Conservation (phyloP, 1,140 invertebrate genomes). For the Drosophila lacteicornis region DNA sequence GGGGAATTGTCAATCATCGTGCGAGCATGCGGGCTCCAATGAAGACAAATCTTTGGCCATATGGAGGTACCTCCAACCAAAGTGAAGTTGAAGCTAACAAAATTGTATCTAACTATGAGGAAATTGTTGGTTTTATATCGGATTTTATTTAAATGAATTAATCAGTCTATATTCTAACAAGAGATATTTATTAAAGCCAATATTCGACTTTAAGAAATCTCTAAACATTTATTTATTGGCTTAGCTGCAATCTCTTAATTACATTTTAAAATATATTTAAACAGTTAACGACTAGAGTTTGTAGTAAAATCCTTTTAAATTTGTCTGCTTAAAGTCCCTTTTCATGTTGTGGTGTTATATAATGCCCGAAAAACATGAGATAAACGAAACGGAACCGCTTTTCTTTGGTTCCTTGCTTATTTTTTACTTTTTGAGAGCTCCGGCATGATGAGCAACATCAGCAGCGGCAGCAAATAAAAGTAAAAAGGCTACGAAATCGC, state of each 20-base stretch:
- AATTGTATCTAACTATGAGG: background rate
- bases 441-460: slow-evolving; percentile 70
- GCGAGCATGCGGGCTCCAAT: slow-evolving; percentile 30
- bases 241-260: no score
- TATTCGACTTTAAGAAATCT: no score
- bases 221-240: no score
- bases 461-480: slow-evolving; percentile 33
- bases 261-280: no score
- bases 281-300: no score
- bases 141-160: background rate
- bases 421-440: slow-evolving; percentile 34
- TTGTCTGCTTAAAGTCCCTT: background rate
- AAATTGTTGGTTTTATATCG: background rate
- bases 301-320: background rate
- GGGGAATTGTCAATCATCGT: slow-evolving; percentile 51
- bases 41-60: slow-evolving; percentile 28
- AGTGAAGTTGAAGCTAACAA: background rate
- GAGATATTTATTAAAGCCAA: no score
- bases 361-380: slow-evolving; percentile 63
- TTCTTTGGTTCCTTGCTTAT: slow-evolving; percentile 47
- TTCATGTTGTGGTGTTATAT: slow-evolving; percentile 7
- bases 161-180: accelerated
- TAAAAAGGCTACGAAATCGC: slow-evolving; percentile 58
- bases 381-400: slow-evolving; percentile 83
- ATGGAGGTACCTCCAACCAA: background rate